A percentile compares a stretch with the other conserved stretches of the same genome.
Evolutionary conservation across 1,140 invertebrate genomes (phyloP).

Genomic region (Ostrea edulis): DNA sequence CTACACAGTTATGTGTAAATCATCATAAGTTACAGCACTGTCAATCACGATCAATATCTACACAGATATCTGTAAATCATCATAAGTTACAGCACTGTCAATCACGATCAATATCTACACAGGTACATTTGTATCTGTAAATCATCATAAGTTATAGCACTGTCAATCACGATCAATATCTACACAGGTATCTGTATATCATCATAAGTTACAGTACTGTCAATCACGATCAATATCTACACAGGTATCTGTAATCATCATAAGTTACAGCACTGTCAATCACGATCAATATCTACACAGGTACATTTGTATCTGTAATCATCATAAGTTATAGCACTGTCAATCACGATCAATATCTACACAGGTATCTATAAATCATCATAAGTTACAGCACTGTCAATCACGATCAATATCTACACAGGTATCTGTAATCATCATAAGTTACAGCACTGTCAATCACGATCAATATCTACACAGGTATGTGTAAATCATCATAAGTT

Average conservation of each 20-base stretch:
- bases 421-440: background rate
- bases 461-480: background rate
- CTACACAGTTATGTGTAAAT: background rate
- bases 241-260: background rate
- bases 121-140: background rate
- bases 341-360: too few relatives aligned
- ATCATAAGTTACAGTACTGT: background rate
- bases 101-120: background rate
- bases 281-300: background rate
- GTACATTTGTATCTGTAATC: background rate
- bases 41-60: too few relatives aligned
- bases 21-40: too few relatives aligned
- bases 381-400: too few relatives aligned
- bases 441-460: background rate
- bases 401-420: background rate
- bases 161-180: background rate
- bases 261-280: background rate
- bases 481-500: background rate
- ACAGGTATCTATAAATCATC: background rate
- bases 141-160: too few relatives aligned
- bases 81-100: background rate
- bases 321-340: background rate
- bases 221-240: background rate
- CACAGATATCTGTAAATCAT: too few relatives aligned
- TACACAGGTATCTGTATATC: too few relatives aligned